Conservation (phyloP, 2,113 vertebrate species). For the Salvator merianae region DNA sequence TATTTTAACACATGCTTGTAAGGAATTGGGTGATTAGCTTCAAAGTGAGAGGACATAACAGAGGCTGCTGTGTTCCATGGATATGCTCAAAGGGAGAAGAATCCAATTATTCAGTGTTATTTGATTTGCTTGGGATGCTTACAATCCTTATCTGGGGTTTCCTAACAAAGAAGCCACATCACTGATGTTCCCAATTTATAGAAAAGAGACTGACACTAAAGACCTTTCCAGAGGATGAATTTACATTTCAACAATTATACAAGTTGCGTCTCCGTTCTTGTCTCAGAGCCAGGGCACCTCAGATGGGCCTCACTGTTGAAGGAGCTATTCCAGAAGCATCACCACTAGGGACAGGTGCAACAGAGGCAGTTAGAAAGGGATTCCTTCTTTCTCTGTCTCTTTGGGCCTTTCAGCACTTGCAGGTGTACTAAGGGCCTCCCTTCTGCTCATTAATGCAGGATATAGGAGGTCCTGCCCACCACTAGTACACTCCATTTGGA, state of each 20-base stretch:
- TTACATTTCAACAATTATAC: background rate
- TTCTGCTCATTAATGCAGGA: too few relatives aligned
- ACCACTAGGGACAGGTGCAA: background rate
- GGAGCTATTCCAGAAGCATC: background rate
- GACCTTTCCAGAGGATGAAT: background rate
- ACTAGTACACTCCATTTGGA: too few relatives aligned
- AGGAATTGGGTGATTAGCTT: conserved; percentile 75
- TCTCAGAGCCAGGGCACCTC: too few relatives aligned
- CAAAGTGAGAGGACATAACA: conserved; percentile 37
- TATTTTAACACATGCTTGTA: conserved; percentile 71
- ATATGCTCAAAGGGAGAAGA: background rate
- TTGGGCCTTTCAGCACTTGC: too few relatives aligned
- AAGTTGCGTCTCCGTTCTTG: background rate
- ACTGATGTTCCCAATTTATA: background rate
- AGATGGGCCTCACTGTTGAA: background rate
- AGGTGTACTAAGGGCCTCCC: too few relatives aligned
- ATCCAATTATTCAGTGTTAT: background rate
- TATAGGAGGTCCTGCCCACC: too few relatives aligned
- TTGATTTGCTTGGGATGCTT: background rate
- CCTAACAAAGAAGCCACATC: background rate
- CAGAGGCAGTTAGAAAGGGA: background rate
- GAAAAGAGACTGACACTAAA: background rate
- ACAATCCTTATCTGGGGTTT: background rate
- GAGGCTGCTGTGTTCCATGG: background rate
- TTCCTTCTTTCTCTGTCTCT: too few relatives aligned